Conservation (phyloP, 2,113 vertebrate species). For the Corythornis cristatus region DNA sequence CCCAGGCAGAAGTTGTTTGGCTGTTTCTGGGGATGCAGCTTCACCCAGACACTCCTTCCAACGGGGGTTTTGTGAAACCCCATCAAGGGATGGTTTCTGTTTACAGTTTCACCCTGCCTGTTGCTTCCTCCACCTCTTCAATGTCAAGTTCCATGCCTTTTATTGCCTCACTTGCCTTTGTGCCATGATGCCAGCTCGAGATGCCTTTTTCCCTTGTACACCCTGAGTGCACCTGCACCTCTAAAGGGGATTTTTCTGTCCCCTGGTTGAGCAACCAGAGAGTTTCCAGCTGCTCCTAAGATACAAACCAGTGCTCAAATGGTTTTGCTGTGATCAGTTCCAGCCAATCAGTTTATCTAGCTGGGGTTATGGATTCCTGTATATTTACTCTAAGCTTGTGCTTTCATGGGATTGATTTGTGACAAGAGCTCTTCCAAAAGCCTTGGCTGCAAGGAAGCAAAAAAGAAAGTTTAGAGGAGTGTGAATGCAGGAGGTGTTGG, state of each 20-base stretch:
- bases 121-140: neutral
- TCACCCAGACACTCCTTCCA: neutral
- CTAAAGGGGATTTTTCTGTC: neutral
- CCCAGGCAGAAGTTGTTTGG: rapidly evolving
- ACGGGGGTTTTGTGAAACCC: neutral
- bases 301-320: neutral
- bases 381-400: neutral
- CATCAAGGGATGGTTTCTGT: neutral
- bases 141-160: neutral
- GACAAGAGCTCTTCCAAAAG: neutral
- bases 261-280: neutral
- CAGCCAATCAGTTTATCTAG: rapidly evolving
- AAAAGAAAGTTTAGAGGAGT: neutral
- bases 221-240: neutral
- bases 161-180: neutral
- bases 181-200: neutral
- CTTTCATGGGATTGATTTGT: neutral
- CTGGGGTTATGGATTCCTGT: rapidly evolving
- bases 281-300: neutral
- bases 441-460: neutral
- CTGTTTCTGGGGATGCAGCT: neutral
- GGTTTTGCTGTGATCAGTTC: neutral
- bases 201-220: neutral
- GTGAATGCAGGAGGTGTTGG: neutral
- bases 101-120: neutral